Conservation (phyloP, 1,140 invertebrate species). For the Pogonomyrmex californicus region DNA sequence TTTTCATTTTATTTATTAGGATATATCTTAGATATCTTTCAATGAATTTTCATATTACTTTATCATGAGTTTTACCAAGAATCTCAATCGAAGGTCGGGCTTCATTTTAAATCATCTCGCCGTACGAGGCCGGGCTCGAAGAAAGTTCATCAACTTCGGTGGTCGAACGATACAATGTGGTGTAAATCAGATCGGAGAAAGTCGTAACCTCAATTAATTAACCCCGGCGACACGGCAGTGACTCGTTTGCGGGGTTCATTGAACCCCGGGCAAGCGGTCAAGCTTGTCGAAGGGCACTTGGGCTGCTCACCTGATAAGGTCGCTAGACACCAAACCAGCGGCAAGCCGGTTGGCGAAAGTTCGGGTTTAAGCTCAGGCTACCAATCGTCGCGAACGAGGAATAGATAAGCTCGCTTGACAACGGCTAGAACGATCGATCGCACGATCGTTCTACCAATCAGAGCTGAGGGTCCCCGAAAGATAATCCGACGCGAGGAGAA, state of each 20-base stretch:
- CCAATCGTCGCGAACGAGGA: background rate
- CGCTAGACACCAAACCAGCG: conserved; percentile 13
- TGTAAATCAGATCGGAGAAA: conserved; percentile 45
- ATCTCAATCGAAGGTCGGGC: background rate
- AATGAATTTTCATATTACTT: background rate
- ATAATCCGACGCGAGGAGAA: background rate
- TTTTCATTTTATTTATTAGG: background rate
- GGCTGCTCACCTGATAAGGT: conserved; percentile 28
- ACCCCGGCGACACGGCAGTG: conserved; percentile 39
- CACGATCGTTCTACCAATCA: background rate
- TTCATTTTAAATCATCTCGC: background rate
- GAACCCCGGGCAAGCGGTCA: conserved; percentile 13
- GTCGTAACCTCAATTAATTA: conserved; percentile 53
- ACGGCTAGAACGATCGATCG: background rate
- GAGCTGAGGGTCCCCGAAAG: background rate
- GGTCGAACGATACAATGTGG: background rate
- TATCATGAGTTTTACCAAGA: background rate
- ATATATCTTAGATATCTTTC: background rate
- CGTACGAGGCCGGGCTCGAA: background rate
- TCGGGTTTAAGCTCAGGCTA: background rate
- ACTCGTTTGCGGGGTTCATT: conserved; percentile 43
- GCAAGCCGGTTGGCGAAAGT: background rate
- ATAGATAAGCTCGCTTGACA: background rate
- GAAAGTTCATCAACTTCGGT: conserved; percentile 20
- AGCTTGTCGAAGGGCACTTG: background rate